phyloP scores from a whole-genome alignment of 2,113 vertebrate species.

The Melanerpes aurifrons region DNA sequence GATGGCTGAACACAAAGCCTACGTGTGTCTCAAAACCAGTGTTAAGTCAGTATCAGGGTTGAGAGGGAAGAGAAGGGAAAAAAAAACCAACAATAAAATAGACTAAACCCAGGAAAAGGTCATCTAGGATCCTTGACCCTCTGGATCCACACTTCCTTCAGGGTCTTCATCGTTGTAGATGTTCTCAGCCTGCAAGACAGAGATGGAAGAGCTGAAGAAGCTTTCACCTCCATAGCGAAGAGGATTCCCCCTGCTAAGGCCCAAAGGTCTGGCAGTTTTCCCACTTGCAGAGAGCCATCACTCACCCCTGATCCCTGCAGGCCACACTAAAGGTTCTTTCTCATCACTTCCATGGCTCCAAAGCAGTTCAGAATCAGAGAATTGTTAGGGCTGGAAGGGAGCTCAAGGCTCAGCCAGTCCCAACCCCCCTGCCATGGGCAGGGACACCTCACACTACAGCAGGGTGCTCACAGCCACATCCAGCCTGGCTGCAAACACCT shows the following conservation, averaged over 20 bases:
- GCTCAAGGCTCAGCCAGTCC: too few relatives aligned
- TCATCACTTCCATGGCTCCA: fast-evolving
- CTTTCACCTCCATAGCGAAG: neutral
- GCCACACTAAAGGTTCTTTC: fast-evolving
- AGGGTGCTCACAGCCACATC: too few relatives aligned
- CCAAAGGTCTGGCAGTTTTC: neutral
- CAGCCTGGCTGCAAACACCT: too few relatives aligned
- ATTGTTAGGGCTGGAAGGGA: too few relatives aligned
- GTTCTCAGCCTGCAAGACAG: slow-evolving; percentile 91
- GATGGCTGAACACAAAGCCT: slow-evolving; percentile 68
- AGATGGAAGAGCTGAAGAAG: neutral
- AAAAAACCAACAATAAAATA: neutral
- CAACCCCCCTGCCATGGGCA: too few relatives aligned
- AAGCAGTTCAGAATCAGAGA: neutral
- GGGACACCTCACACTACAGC: too few relatives aligned
- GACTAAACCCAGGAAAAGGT: slow-evolving; percentile 41
- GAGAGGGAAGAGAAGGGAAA: slow-evolving; percentile 61
- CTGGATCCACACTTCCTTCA: slow-evolving; percentile 93
- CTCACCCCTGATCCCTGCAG: neutral
- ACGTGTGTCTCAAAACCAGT: slow-evolving; percentile 78
- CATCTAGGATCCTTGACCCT: slow-evolving; percentile 86
- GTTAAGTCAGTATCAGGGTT: slow-evolving; percentile 68
- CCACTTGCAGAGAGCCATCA: neutral
- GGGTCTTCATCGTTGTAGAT: slow-evolving; percentile 99
- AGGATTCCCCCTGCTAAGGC: neutral